These are phyloP conservation scores for Labroides dimidiatus DNA, from an alignment of 2,797 vertebrate genomes.

Conservation along the genomic window DNA sequence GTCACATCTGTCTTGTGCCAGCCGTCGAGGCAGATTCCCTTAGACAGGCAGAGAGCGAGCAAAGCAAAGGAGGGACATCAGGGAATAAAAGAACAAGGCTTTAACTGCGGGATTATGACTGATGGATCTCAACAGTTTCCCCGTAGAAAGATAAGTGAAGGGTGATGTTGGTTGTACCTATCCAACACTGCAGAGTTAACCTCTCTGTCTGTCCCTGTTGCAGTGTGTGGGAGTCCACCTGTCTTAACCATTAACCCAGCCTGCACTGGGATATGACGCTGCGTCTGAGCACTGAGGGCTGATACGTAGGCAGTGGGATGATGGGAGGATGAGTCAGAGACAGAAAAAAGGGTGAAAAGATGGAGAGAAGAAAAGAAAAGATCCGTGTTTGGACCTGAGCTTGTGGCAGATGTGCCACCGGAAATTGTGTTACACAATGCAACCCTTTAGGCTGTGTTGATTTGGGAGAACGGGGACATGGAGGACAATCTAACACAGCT, in stretches of 20 bases:
- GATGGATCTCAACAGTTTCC: slow-evolving; percentile 39
- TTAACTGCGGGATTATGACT: slow-evolving; percentile 20
- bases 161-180: slow-evolving; percentile 27
- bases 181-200: slow-evolving; percentile 46
- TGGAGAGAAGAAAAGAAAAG: slow-evolving; percentile 28
- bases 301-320: slow-evolving; percentile 37
- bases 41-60: slow-evolving; percentile 48
- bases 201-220: slow-evolving; percentile 47
- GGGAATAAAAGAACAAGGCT: slow-evolving; percentile 15
- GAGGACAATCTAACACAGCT: slow-evolving; percentile 27
- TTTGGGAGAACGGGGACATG: slow-evolving; percentile 27
- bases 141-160: slow-evolving; percentile 37
- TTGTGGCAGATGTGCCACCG: slow-evolving; percentile 45
- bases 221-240: slow-evolving; percentile 60
- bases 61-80: slow-evolving; percentile 7
- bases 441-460: slow-evolving; percentile 49
- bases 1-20: slow-evolving; percentile 63
- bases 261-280: slow-evolving; percentile 46
- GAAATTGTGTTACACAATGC: slow-evolving; percentile 28
- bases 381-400: slow-evolving; percentile 29
- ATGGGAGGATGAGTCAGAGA: slow-evolving; percentile 69
- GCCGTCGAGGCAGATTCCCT: slow-evolving; percentile 46
- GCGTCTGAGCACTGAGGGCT: slow-evolving; percentile 30
- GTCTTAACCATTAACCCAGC: slow-evolving; percentile 68
- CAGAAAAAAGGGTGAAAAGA: slow-evolving; percentile 25